A percentile compares a stretch with the other conserved stretches of the same genome.
Conservation (phyloP, 2,888 invertebrate species). For the Pyrochroa serraticornis region DNA sequence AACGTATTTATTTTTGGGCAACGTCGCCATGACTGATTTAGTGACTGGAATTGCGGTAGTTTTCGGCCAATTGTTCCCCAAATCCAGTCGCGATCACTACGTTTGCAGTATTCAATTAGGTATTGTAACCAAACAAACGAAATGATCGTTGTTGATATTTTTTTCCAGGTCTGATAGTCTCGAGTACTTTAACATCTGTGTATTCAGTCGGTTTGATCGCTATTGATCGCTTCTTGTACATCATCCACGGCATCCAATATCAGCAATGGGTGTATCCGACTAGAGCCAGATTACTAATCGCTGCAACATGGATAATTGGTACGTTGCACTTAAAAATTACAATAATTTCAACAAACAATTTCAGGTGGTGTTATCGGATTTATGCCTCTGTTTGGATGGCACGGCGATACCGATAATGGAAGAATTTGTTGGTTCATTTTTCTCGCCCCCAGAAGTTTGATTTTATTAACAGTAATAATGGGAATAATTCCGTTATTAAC, state of each 20-base stretch:
- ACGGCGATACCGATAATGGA: constrained; percentile 60
- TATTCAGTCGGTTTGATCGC: constrained; percentile 70
- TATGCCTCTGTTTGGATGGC: constrained; percentile 66
- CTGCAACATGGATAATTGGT: constrained; percentile 65
- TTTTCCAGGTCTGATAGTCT: constrained; percentile 66
- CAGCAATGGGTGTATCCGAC: constrained; percentile 66
- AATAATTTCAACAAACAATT: constrained; percentile 33
- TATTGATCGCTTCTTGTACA: constrained; percentile 69
- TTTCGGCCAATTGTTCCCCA: constrained; percentile 60
- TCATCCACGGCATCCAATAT: constrained; percentile 68
- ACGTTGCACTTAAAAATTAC: constrained; percentile 22
- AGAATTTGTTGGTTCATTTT: constrained; percentile 65
- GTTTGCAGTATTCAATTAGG: constrained; percentile 58
- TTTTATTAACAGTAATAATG: constrained; percentile 63
- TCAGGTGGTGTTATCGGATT: constrained; percentile 65
- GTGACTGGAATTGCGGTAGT: constrained; percentile 67
- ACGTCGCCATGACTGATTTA: constrained; percentile 69
- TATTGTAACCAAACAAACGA: constrained; percentile 36
- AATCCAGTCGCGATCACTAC: constrained; percentile 50
- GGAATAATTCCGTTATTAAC: constrained; percentile 62
- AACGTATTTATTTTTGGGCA: constrained; percentile 70
- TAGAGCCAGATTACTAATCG: constrained; percentile 63
- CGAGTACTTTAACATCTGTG: constrained; percentile 68
- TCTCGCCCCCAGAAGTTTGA: constrained; percentile 62
- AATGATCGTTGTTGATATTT: constrained; percentile 13